A percentile compares a stretch with the other conserved stretches of the same genome.
phyloP scores from a whole-genome alignment of 1,140 invertebrate genomes.

The Drosophila nigromelanica region DNA sequence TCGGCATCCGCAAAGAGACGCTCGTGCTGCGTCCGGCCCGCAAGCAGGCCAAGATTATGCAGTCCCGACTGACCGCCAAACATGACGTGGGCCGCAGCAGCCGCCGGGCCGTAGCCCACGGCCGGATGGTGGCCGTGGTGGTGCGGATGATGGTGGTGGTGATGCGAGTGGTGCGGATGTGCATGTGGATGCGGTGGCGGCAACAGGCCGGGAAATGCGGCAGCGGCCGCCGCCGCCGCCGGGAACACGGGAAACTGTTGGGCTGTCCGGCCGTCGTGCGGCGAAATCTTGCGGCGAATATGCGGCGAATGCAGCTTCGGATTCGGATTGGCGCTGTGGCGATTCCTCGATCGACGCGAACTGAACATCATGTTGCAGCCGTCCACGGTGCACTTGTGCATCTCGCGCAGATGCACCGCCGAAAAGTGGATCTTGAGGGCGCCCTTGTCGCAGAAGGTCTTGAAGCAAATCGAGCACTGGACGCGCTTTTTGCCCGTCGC shows the following conservation, averaged over 20 bases:
- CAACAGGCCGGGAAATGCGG: slow-evolving; percentile 85
- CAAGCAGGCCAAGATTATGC: slow-evolving; percentile 53
- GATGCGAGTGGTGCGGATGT: slow-evolving; percentile 32
- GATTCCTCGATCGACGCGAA: slow-evolving; percentile 89
- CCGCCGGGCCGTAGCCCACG: slow-evolving; percentile 48
- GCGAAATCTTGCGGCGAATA: slow-evolving; percentile 94
- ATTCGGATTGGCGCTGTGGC: slow-evolving; percentile 98
- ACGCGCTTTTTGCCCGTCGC: slow-evolving; percentile 97
- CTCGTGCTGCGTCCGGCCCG: slow-evolving; percentile 30
- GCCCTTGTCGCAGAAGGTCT: slow-evolving; percentile 99
- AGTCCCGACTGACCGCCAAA: slow-evolving; percentile 46
- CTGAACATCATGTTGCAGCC: slow-evolving; percentile 93
- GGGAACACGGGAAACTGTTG: slow-evolving; percentile 90
- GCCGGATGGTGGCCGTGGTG: slow-evolving; percentile 38
- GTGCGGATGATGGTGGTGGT: slow-evolving; percentile 20
- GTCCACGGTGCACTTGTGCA: slow-evolving; percentile 91
- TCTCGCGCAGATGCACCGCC: slow-evolving; percentile 93
- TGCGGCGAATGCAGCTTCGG: slow-evolving; percentile 99
- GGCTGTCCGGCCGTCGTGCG: slow-evolving; percentile 94
- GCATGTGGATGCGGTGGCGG: slow-evolving; percentile 75
- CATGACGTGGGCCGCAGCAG: slow-evolving; percentile 51
- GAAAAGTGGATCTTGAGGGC: slow-evolving; percentile 99
- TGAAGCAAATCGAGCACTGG: slow-evolving; percentile 98
- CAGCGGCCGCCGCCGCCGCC: slow-evolving; percentile 75
- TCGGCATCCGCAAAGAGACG: slow-evolving; percentile 22